These are phyloP conservation scores for Noctilio leporinus DNA, from an alignment of 2,113 vertebrate species.

Conservation along the genomic window DNA sequence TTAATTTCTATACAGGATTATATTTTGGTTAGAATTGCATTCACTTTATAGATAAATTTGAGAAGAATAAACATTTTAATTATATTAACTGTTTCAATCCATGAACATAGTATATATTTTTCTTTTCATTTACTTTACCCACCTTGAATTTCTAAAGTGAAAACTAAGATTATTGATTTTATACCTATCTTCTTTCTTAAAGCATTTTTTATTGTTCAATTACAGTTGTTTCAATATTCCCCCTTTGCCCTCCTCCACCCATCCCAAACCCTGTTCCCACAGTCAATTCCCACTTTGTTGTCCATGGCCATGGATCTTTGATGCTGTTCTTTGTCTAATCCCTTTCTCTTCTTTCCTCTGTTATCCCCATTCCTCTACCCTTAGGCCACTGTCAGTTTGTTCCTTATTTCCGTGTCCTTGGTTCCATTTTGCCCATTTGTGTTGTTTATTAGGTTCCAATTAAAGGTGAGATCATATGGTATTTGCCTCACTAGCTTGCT, in stretches of 20 bases:
- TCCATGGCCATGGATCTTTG: neutral
- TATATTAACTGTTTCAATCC: neutral
- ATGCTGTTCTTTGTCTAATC: no score
- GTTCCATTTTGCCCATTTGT: no score
- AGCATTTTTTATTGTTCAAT: no score
- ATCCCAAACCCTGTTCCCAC: no score
- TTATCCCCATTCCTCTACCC: no score
- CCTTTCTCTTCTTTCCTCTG: no score
- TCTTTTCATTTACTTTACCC: neutral
- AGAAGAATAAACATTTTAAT: neutral
- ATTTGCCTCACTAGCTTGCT: no score
- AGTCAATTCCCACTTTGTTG: neutral
- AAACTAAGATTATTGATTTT: neutral
- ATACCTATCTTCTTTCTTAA: neutral
- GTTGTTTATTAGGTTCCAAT: slow-evolving; percentile 80
- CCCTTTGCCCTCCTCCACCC: no score
- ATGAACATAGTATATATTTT: neutral
- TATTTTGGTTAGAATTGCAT: neutral
- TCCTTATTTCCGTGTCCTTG: no score
- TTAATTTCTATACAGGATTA: neutral
- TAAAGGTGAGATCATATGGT: no score
- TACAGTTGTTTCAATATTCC: no score
- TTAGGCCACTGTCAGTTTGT: no score
- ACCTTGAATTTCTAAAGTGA: neutral
- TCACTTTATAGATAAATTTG: neutral